Conservation (phyloP, 1,140 invertebrate species). For the Drosophila carrolli region DNA sequence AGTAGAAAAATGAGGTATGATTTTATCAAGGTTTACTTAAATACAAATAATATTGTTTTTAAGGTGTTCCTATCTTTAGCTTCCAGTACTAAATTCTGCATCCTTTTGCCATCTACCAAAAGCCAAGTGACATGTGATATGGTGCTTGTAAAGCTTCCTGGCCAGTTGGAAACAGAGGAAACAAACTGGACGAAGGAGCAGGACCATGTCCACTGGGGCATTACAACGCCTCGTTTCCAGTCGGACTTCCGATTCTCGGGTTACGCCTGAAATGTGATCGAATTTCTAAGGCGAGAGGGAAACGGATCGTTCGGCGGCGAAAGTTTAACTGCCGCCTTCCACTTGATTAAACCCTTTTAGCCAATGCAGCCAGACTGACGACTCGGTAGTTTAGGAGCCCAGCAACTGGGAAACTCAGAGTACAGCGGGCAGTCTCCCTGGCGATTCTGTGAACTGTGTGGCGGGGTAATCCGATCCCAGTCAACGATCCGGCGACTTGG, state of each 20-base stretch:
- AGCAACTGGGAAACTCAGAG: too few relatives aligned
- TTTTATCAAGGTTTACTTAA: too few relatives aligned
- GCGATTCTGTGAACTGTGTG: conserved; percentile 65
- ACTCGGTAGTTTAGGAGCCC: conserved; percentile 20
- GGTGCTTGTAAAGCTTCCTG: conserved; percentile 70
- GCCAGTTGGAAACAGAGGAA: conserved; percentile 22
- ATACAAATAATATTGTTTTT: too few relatives aligned
- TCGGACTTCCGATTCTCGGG: conserved; percentile 72
- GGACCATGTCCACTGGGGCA: conserved; percentile 62
- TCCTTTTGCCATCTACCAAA: conserved; percentile 10
- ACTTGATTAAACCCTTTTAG: conserved; percentile 79
- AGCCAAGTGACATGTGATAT: conserved; percentile 56
- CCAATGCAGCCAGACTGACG: conserved; percentile 49
- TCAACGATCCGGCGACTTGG: conserved; percentile 71
- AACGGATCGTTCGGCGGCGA: conserved; percentile 10
- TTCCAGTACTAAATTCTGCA: neutral
- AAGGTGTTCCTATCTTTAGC: neutral
- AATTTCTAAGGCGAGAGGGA: neutral
- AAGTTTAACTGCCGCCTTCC: conserved; percentile 77
- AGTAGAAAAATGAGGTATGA: too few relatives aligned
- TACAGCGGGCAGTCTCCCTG: neutral
- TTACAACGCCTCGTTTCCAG: conserved; percentile 68
- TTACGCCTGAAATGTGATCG: conserved; percentile 73
- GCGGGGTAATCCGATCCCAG: conserved; percentile 65
- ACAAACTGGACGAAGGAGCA: conserved; percentile 13